phyloP scores from a whole-genome alignment of 2,888 invertebrate genomes.

The Stenodema calcarata region DNA sequence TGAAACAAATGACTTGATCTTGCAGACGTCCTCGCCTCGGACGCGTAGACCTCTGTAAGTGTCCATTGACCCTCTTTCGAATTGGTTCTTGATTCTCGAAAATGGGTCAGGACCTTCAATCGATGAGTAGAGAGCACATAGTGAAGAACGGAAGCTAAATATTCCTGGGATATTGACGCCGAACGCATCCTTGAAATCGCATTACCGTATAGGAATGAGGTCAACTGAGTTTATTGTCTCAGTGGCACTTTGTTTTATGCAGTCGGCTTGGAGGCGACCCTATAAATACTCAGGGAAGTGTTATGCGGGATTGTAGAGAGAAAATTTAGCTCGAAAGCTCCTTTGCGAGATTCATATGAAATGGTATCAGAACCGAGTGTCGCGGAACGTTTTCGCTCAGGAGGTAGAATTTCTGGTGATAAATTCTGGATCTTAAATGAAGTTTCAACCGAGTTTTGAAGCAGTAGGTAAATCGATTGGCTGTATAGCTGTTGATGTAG shows the following conservation, averaged over 20 bases:
- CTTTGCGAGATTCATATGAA: no score
- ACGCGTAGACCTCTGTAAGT: neutral
- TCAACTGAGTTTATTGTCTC: neutral
- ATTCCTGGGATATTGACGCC: constrained; percentile 7
- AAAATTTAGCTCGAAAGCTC: no score
- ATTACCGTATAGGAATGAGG: neutral
- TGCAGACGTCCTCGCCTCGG: constrained; percentile 1
- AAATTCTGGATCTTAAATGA: no score
- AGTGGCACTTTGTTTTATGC: neutral
- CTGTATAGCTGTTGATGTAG: no score
- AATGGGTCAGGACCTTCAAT: neutral
- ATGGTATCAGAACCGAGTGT: no score
- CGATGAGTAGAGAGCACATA: neutral
- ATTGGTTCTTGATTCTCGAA: constrained; percentile 16
- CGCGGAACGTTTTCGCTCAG: no score
- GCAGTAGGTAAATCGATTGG: no score
- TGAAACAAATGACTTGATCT: neutral
- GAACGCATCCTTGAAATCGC: neutral
- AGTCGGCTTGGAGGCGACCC: neutral
- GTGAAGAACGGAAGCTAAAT: neutral
- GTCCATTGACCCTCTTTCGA: constrained; percentile 20
- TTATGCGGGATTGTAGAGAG: no score
- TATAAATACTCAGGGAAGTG: no score
- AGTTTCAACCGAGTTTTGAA: no score
- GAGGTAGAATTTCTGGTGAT: no score